A percentile compares a stretch with the other conserved stretches of the same genome.
These are phyloP conservation scores for Rousettus madagascariensis DNA, from an alignment of 2,797 vertebrate genomes.

Conservation along the genomic window DNA sequence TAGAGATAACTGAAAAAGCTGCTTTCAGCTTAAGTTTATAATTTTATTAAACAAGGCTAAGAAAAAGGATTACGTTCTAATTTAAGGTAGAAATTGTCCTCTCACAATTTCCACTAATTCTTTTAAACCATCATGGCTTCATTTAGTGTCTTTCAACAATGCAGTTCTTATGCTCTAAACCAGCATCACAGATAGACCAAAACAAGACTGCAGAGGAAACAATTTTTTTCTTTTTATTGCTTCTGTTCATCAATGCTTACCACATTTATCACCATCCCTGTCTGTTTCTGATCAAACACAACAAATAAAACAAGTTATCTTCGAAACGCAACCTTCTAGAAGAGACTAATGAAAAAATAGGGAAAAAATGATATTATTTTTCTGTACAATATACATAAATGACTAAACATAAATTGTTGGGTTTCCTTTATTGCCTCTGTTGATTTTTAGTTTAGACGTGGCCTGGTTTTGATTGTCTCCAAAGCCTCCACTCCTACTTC, in stretches of 20 bases:
- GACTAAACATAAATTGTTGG: not conserved
- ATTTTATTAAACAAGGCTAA: not conserved
- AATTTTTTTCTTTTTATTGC: not conserved
- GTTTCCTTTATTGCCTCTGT: not conserved
- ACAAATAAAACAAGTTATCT: not conserved
- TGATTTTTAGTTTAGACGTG: not conserved
- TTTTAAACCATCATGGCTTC: not conserved
- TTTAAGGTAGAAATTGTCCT: not conserved
- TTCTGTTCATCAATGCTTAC: not conserved
- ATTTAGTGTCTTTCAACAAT: not conserved
- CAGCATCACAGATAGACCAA: not conserved
- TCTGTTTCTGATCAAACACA: conserved; percentile 20
- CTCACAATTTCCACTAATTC: not conserved
- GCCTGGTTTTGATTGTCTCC: not conserved
- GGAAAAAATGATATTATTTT: not conserved
- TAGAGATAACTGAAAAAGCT: not conserved
- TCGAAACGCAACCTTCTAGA: not conserved
- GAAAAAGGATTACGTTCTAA: not conserved
- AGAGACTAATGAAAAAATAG: not conserved
- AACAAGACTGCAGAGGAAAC: not conserved
- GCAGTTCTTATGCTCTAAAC: not conserved
- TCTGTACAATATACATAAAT: not conserved
- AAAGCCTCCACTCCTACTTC: not conserved
- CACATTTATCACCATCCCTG: not conserved
- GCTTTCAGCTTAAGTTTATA: conserved; percentile 26